Base-by-base conservation (phyloP, 2,888 invertebrate species). In the Choristoneura rosaceana region DNA sequence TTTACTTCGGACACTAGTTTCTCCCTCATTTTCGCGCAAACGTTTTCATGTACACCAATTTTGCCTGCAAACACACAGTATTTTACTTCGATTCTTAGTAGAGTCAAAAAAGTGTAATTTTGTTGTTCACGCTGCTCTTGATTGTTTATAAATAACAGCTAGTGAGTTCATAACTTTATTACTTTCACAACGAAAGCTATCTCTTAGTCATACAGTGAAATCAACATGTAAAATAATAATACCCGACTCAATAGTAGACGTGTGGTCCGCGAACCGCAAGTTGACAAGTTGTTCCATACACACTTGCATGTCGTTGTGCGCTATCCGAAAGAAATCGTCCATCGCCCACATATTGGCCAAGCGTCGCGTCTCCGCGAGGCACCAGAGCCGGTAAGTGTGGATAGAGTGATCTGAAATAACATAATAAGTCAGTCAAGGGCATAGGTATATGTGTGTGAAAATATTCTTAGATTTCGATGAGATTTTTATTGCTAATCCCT, bases 1-100 rank as follows among this genome's bases (percentile, higher is more conserved):
- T 96, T 96, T 0, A 97, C 96, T 94, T 98, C 97, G 0, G 97
- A 97, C 12, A 97, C 96, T 50, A 98, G 92, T 87, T 97, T 97
- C 62, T 96, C 96, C 80, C 97, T 95, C 96, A 97, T 96, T 79
- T 97, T 96, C 0, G 96, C 96, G 83, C 97, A 97, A 0, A 97
- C 97, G 82, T 96, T 95, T 79, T 97, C 97, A 76, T 97, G 96
- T 12, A 97, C 97, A 71, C 96, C 97, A 65, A 96, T 89, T 84
- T 95, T 95, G 58, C 95, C 95, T 90, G 90, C 10, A 55, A 55
- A 47, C 14, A n/a, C 47, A 47, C 38, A 38, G 38, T 7, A 38
- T 38, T 38, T 38, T 7, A 7, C 38, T 38, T 38, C 38, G 5
- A 7, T 38, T 7, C 0, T 3, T 38, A 38, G 38, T 38, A 3